Conservation (phyloP, 2,113 vertebrate species). For the Gallinago paraguaiae region DNA sequence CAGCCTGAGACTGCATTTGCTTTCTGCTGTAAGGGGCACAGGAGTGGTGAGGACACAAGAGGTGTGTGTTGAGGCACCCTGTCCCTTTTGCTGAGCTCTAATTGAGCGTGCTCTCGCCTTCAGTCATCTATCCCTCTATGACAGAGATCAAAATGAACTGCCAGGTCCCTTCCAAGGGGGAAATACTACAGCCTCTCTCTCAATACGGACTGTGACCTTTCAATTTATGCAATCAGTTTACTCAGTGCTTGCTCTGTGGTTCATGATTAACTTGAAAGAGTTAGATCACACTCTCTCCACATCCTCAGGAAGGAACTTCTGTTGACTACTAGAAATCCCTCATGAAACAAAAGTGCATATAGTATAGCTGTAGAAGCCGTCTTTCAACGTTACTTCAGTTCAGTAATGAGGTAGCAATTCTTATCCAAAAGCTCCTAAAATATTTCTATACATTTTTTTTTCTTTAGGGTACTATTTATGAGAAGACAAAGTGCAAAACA, state of each 20-base stretch:
- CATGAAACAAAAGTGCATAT: constrained; percentile 6
- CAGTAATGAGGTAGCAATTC: constrained; percentile 6
- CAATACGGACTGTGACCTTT: constrained; percentile 48
- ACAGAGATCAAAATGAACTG: constrained; percentile 24
- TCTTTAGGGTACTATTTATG: neutral
- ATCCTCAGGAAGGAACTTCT: constrained; percentile 34
- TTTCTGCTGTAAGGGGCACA: neutral
- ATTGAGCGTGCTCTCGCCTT: neutral
- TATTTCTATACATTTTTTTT: neutral
- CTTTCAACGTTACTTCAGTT: constrained; percentile 8
- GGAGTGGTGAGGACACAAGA: rapidly evolving
- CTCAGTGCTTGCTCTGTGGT: constrained; percentile 24
- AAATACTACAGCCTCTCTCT: constrained; percentile 18
- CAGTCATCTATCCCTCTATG: neutral
- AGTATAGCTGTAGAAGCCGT: neutral
- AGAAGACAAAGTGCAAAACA: neutral
- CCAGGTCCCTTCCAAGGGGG: neutral
- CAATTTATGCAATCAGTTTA: constrained; percentile 53
- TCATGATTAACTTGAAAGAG: constrained; percentile 57
- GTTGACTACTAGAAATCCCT: constrained; percentile 50
- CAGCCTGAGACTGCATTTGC: neutral
- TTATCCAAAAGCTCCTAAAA: neutral
- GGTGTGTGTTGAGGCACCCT: rapidly evolving
- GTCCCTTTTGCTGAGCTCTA: neutral
- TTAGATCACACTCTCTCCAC: constrained; percentile 20